Conservation (phyloP, 2,888 invertebrate species). For the Lordiphosa andalusiaca region DNA sequence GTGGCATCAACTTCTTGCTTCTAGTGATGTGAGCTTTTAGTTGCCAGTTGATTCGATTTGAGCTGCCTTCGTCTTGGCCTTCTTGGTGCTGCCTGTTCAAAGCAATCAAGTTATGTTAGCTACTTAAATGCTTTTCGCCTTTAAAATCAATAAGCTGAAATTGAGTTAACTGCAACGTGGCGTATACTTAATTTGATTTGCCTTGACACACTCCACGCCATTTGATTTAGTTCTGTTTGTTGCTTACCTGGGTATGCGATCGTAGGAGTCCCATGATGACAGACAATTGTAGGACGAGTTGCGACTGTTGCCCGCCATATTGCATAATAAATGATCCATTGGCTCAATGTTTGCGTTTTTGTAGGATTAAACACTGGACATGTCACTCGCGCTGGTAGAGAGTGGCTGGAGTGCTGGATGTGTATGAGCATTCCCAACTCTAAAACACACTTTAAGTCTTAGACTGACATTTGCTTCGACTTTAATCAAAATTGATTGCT, state of each 20-base stretch:
- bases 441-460: slow-evolving; percentile 38
- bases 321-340: slow-evolving; percentile 81
- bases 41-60: slow-evolving; percentile 43
- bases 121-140: slow-evolving; percentile 53
- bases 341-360: slow-evolving; percentile 35
- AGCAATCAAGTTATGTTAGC: slow-evolving; percentile 55
- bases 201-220: background rate
- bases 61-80: slow-evolving; percentile 12
- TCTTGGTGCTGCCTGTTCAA: slow-evolving; percentile 18
- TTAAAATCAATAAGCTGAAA: slow-evolving; percentile 46
- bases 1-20: too few species aligned
- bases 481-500: slow-evolving; percentile 73
- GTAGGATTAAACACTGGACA: too few species aligned
- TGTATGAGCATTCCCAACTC: too few species aligned
- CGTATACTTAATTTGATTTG: slow-evolving; percentile 47
- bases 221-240: slow-evolving; percentile 2
- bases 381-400: too few species aligned
- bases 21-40: slow-evolving; percentile 7
- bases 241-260: slow-evolving; percentile 90
- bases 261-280: slow-evolving; percentile 95
- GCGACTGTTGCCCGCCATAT: slow-evolving; percentile 85
- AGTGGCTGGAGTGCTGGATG: too few species aligned
- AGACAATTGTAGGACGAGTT: slow-evolving; percentile 94
- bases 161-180: slow-evolving; percentile 34
- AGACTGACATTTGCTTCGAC: slow-evolving; percentile 38